Percentiles rank a stretch among this genome's conserved stretches.
Evolutionary conservation across 2,888 invertebrate species (phyloP).

Genomic region (Volucella inflata): DNA sequence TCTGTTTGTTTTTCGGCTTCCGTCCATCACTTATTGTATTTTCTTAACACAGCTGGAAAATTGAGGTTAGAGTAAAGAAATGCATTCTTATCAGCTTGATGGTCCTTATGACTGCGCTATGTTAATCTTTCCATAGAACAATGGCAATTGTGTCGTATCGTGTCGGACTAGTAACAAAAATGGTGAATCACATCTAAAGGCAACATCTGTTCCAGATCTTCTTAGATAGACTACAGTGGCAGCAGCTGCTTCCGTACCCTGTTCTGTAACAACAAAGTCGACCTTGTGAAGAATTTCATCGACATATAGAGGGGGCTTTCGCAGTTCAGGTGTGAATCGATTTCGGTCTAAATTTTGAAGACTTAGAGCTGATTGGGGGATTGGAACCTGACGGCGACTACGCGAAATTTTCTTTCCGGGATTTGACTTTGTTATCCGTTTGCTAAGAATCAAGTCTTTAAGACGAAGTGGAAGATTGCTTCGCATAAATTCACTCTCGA

Average conservation of each 20-base stretch:
- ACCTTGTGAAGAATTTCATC: constrained; percentile 87
- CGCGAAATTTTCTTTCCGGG: constrained; percentile 75
- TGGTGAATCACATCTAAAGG: constrained; percentile 86
- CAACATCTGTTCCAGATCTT: constrained; percentile 85
- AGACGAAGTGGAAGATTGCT: constrained; percentile 73
- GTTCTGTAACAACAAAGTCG: constrained; percentile 86
- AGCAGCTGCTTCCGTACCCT: constrained; percentile 88
- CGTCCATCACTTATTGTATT: neutral
- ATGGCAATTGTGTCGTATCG: constrained; percentile 86
- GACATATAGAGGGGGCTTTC: constrained; percentile 85
- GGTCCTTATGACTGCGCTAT: constrained; percentile 36
- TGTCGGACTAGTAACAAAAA: constrained; percentile 88
- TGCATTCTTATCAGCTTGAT: neutral
- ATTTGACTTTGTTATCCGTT: constrained; percentile 79
- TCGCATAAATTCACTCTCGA: constrained; percentile 71
- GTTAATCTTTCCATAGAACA: constrained; percentile 88
- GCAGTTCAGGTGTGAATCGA: constrained; percentile 43
- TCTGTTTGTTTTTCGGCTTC: neutral
- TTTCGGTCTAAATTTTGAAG: constrained; percentile 74
- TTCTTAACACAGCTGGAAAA: constrained; percentile 44
- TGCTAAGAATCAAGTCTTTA: constrained; percentile 77
- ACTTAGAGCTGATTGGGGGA: constrained; percentile 30
- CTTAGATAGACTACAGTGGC: constrained; percentile 86
- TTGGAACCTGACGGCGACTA: constrained; percentile 63
- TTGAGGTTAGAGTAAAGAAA: constrained; percentile 23